phyloP scores from a whole-genome alignment of 2,113 vertebrate genomes.

The Tragelaphus strepsiceros region DNA sequence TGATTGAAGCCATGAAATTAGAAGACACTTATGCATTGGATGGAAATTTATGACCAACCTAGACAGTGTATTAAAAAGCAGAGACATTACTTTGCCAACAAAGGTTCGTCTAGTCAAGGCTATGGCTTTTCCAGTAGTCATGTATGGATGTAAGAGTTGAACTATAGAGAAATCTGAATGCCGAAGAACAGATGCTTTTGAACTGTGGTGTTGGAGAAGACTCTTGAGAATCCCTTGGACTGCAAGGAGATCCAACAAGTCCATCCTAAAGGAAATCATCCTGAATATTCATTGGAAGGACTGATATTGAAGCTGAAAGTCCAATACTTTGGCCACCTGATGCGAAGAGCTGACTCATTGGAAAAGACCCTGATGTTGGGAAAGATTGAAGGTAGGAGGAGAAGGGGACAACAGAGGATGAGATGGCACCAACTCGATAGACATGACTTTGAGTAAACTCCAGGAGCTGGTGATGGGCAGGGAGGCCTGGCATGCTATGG shows the following conservation, averaged over 20 bases:
- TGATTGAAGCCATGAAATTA: not conserved
- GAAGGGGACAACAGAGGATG: not conserved
- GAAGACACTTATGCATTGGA: not conserved
- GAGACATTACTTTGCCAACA: not conserved
- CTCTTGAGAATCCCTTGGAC: not conserved
- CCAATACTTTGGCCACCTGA: not conserved
- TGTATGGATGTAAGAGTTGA: not conserved
- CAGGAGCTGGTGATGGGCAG: not conserved
- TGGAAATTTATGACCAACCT: not conserved
- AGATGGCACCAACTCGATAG: not conserved
- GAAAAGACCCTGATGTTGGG: not conserved
- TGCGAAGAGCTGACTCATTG: not conserved
- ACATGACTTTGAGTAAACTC: not conserved
- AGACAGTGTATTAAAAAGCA: not conserved
- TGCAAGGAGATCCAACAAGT: not conserved
- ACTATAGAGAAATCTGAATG: fast-evolving
- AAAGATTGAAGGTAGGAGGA: not conserved
- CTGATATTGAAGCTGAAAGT: not conserved
- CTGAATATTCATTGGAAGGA: not conserved
- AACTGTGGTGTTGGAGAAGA: not conserved
- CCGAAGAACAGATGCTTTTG: not conserved
- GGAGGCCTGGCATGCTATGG: not conserved
- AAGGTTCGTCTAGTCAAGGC: not conserved
- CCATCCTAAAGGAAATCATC: not conserved
- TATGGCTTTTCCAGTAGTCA: not conserved